Percentiles rank a stretch among this genome's conserved stretches.
phyloP scores from a whole-genome alignment of 2,888 invertebrate species.

The Ennomos quercinarius region DNA sequence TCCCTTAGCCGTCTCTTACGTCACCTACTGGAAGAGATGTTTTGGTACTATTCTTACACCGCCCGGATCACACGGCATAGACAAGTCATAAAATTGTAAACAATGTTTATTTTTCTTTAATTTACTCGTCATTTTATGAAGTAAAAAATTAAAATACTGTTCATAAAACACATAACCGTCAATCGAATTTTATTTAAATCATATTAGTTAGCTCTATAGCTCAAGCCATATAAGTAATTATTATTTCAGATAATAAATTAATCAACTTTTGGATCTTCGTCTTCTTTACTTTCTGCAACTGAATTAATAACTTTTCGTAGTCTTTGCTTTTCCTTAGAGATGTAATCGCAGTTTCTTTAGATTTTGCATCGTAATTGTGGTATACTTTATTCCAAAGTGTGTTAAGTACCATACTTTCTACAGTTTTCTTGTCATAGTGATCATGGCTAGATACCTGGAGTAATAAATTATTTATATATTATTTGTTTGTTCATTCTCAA shows the following conservation, averaged over 20 bases:
- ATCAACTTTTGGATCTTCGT: constrained; percentile 62
- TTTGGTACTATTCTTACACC: too few species aligned
- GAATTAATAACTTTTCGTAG: constrained; percentile 61
- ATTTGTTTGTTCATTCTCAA: too few species aligned
- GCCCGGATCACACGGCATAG: too few species aligned
- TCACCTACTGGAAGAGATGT: too few species aligned
- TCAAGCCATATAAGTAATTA: constrained; percentile 61
- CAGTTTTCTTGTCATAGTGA: constrained; percentile 58
- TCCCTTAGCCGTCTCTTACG: too few species aligned
- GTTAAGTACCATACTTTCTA: constrained; percentile 73
- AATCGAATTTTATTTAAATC: too few species aligned
- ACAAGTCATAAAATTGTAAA: too few species aligned
- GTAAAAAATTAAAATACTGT: too few species aligned
- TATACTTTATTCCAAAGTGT: constrained; percentile 74
- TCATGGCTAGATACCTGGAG: constrained; percentile 54
- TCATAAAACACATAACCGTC: too few species aligned
- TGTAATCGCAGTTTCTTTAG: constrained; percentile 66
- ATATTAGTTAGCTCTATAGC: too few species aligned
- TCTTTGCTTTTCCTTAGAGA: constrained; percentile 59
- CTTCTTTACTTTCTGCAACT: constrained; percentile 62
- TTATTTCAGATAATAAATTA: constrained; percentile 63
- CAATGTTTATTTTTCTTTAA: too few species aligned
- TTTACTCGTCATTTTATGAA: too few species aligned
- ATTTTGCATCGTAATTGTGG: constrained; percentile 55
- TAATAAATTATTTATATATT: background rate